phyloP scores from a whole-genome alignment of 2,113 vertebrate species.

The Eurystomus gularis region DNA sequence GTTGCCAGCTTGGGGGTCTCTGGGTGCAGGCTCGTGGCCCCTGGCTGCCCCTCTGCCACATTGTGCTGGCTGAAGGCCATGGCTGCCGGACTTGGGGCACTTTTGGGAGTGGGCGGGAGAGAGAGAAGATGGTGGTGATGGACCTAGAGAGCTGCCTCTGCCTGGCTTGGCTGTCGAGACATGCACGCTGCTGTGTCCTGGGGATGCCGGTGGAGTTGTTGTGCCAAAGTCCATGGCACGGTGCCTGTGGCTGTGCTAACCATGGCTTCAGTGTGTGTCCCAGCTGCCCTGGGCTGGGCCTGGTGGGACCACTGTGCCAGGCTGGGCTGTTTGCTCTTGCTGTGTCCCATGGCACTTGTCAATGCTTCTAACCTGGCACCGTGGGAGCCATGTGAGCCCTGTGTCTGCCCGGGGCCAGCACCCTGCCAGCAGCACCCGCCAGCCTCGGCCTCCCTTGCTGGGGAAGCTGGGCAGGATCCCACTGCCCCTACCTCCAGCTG shows the following conservation, averaged over 20 bases:
- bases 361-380: not conserved
- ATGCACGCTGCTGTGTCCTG: accelerated
- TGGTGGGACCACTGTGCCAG: accelerated
- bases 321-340: accelerated
- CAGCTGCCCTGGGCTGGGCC: not conserved
- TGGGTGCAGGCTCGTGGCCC: not conserved
- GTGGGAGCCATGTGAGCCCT: not conserved
- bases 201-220: accelerated
- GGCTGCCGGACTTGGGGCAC: accelerated
- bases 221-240: not conserved
- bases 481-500: not conserved
- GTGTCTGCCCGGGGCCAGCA: not conserved
- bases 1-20: not conserved
- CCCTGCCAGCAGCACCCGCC: not conserved
- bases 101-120: not conserved
- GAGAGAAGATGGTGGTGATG: accelerated
- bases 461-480: accelerated
- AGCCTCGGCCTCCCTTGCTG: not conserved
- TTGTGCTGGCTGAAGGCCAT: accelerated
- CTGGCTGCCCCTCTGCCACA: not conserved
- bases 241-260: accelerated
- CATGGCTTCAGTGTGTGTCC: not conserved
- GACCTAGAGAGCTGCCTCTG: not conserved
- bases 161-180: accelerated
- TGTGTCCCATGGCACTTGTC: not conserved